phyloP scores from a whole-genome alignment of 2,888 invertebrate species.

The Syritta pipiens region DNA sequence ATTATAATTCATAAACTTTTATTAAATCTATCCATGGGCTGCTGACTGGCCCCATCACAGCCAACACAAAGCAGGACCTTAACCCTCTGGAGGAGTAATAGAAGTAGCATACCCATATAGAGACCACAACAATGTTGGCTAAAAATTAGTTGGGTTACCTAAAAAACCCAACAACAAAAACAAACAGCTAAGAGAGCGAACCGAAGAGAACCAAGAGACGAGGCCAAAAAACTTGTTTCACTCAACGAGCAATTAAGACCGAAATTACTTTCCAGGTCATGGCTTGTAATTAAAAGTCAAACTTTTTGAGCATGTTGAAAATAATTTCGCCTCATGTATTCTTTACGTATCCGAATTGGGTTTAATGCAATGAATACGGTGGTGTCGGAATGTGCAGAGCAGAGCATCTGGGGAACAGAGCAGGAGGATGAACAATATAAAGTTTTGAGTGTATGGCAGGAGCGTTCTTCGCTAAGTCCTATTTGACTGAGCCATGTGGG shows the following conservation, averaged over 20 bases:
- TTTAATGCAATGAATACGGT: conserved; percentile 51
- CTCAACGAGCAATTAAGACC: conserved; percentile 71
- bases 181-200: conserved; percentile 15
- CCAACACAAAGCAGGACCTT: not conserved
- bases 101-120: conserved; percentile 49
- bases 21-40: conserved; percentile 57
- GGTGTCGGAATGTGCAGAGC: conserved; percentile 25
- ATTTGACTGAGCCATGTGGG: conserved; percentile 43
- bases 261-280: conserved; percentile 71
- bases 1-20: conserved; percentile 65
- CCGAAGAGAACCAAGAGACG: conserved; percentile 52
- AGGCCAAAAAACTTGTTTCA: conserved; percentile 70
- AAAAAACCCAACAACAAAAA: conserved; percentile 39
- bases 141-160: conserved; percentile 68
- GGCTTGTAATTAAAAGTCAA: conserved; percentile 71
- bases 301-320: conserved; percentile 68
- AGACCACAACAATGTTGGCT: conserved; percentile 65
- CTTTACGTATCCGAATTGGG: conserved; percentile 62
- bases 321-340: conserved; percentile 68
- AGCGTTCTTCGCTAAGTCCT: conserved; percentile 37
- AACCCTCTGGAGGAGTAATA: too few relatives aligned
- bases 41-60: conserved; percentile 20
- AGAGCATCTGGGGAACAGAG: conserved; percentile 34
- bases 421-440: conserved; percentile 39
- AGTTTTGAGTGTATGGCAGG: conserved; percentile 54